Evolutionary conservation across 2,113 vertebrate species (phyloP).

Genomic region (Antigone vipio): DNA sequence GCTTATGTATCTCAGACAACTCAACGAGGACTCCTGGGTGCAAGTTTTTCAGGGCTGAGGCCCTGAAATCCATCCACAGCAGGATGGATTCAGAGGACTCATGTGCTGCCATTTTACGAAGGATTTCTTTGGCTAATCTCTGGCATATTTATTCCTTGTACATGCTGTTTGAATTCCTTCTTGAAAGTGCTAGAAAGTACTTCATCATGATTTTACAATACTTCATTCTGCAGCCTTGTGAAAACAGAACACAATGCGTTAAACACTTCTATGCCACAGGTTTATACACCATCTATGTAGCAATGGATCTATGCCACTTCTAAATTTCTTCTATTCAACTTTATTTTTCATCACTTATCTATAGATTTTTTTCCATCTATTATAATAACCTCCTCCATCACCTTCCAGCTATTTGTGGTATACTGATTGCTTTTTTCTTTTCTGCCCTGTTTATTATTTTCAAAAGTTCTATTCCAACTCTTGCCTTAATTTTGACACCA

Average conservation of each 20-base stretch:
- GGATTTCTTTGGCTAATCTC: background rate
- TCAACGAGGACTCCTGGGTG: background rate
- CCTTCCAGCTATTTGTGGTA: background rate
- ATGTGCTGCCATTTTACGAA: background rate
- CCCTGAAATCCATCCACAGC: background rate
- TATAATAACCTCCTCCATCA: background rate
- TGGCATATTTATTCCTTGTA: background rate
- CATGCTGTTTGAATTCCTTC: background rate
- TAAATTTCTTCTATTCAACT: background rate
- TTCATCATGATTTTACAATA: background rate
- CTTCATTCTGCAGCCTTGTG: background rate
- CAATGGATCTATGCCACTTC: background rate
- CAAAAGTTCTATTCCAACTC: background rate
- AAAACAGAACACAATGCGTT: background rate
- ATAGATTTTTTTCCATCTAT: background rate
- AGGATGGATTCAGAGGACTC: background rate
- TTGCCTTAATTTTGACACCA: background rate
- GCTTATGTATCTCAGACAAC: background rate
- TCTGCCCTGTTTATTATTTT: background rate
- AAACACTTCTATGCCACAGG: background rate
- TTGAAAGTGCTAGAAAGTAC: background rate
- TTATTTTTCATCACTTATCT: background rate
- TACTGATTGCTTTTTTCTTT: background rate
- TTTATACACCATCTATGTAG: background rate
- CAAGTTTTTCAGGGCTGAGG: background rate